Percentiles rank a stretch among this genome's conserved stretches.
Evolutionary conservation across 1,140 invertebrate species (phyloP).

Genomic region (Tetramorium simillimum): DNA sequence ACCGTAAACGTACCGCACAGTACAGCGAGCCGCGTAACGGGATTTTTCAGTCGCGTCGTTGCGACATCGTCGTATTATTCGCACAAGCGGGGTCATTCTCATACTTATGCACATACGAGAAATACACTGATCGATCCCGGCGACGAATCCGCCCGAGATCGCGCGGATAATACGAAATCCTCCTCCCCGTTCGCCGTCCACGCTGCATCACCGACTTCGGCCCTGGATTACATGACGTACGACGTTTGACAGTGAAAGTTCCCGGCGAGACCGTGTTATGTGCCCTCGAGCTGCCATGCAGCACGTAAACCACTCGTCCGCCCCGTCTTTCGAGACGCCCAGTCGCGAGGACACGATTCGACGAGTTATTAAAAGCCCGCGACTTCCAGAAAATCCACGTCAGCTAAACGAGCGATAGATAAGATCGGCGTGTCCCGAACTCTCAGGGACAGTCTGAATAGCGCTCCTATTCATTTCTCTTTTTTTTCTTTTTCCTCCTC

Average conservation of each 20-base stretch:
- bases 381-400: conserved; percentile 6
- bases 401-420: conserved; percentile 13
- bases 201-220: conserved; percentile 47
- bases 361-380: not conserved
- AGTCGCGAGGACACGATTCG: conserved; percentile 22
- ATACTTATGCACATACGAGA: conserved; percentile 21
- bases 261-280: conserved; percentile 18
- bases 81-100: conserved; percentile 57
- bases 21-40: conserved; percentile 25
- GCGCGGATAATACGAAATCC: conserved; percentile 37
- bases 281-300: conserved; percentile 48
- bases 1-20: not conserved
- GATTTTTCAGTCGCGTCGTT: conserved; percentile 45
- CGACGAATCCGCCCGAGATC: conserved; percentile 36
- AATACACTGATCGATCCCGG: not conserved
- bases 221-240: conserved; percentile 71
- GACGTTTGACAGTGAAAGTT: conserved; percentile 78
- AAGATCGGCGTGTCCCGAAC: conserved; percentile 4
- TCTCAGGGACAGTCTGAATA: not conserved
- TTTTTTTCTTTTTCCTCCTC: no score
- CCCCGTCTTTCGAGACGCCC: conserved; percentile 14
- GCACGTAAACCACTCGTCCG: conserved; percentile 31
- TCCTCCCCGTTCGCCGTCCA: not conserved
- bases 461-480: not conserved
- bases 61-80: conserved; percentile 41